These are phyloP conservation scores for Enteromius unitaeniatus DNA, from an alignment of 2,797 vertebrate genomes.

Conservation along the genomic window DNA sequence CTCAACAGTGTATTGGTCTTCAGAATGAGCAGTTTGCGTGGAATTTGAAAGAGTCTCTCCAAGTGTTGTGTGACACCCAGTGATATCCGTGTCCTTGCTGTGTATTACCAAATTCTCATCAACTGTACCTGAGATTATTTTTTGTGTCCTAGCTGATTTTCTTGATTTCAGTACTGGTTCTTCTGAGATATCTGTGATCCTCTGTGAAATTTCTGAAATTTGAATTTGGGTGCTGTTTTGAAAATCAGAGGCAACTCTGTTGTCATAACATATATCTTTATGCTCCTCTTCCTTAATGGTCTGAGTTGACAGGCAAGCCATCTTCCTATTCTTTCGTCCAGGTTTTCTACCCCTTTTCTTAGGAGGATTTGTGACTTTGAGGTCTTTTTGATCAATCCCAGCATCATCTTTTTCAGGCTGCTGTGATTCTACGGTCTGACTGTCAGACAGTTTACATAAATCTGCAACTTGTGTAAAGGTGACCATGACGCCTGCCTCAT, in stretches of 20 bases:
- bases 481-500: slow-evolving; percentile 15
- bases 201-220: not conserved
- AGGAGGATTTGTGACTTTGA: not conserved
- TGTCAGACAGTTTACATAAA: not conserved
- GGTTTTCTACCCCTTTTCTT: slow-evolving; percentile 35
- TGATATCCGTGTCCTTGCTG: not conserved
- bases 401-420: slow-evolving; percentile 6
- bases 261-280: not conserved
- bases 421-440: slow-evolving; percentile 11
- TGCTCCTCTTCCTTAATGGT: slow-evolving; percentile 25
- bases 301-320: not conserved
- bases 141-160: slow-evolving; percentile 34
- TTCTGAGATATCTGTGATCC: not conserved
- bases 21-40: slow-evolving; percentile 16
- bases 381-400: not conserved
- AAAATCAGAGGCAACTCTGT: slow-evolving; percentile 1
- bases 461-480: slow-evolving; percentile 5
- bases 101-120: not conserved
- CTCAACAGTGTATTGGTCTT: not conserved
- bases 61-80: slow-evolving; percentile 20
- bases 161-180: slow-evolving; percentile 6
- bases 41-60: not conserved
- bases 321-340: slow-evolving; percentile 41
- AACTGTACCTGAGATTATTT: not conserved
- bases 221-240: not conserved